Percentiles rank a stretch among this genome's conserved stretches.
Evolutionary conservation across 2,888 invertebrate genomes (phyloP).

Genomic region (Cephus sareptanus): DNA sequence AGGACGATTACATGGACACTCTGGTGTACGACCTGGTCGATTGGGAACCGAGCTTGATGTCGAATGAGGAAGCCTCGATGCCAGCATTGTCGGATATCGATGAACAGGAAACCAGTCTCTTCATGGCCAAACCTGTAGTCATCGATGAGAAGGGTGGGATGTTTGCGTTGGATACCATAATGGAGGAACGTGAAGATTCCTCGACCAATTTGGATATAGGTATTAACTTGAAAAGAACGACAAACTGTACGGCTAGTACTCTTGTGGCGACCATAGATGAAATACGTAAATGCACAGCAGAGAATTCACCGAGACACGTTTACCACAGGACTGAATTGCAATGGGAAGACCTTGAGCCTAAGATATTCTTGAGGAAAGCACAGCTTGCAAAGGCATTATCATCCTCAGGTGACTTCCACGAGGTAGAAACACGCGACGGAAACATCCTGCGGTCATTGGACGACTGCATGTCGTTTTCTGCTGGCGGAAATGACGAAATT

Average conservation of each 20-base stretch:
- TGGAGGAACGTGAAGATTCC: conserved; percentile 71
- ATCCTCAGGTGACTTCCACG: neutral
- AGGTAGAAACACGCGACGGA: conserved; percentile 28
- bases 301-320: conserved; percentile 71
- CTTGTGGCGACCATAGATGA: conserved; percentile 75
- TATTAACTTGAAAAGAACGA: conserved; percentile 54
- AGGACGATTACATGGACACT: conserved; percentile 70
- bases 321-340: conserved; percentile 70
- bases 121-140: conserved; percentile 71
- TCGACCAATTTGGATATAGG: conserved; percentile 55
- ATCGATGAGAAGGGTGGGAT: conserved; percentile 69
- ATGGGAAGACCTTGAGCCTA: conserved; percentile 60
- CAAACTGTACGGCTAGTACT: conserved; percentile 68
- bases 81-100: conserved; percentile 30
- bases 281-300: conserved; percentile 70
- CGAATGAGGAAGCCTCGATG: conserved; percentile 25
- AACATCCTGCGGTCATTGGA: neutral
- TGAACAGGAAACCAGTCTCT: conserved; percentile 59
- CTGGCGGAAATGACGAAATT: neutral
- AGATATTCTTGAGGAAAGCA: conserved; percentile 37
- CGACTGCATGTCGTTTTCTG: neutral
- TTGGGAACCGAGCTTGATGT: conserved; percentile 45
- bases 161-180: conserved; percentile 63
- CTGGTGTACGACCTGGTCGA: conserved; percentile 67
- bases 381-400: conserved; percentile 46